Conservation (phyloP, 2,113 vertebrate species). For the Eupsittula cactorum region DNA sequence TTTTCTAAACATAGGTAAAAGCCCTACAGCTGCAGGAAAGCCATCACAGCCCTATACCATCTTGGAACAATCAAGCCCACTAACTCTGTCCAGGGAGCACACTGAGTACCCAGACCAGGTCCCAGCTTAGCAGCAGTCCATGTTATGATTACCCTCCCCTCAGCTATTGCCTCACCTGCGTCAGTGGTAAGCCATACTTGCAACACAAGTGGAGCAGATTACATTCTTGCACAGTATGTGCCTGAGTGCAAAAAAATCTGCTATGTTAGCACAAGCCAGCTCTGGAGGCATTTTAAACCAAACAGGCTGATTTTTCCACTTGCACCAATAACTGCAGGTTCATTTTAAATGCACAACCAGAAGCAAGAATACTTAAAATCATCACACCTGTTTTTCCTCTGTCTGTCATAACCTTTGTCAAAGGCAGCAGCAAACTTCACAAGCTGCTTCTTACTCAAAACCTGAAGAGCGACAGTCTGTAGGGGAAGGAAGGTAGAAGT, state of each 20-base stretch:
- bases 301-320: background rate
- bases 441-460: background rate
- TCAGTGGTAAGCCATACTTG: background rate
- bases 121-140: background rate
- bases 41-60: background rate
- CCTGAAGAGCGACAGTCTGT: background rate
- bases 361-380: background rate
- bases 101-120: accelerated
- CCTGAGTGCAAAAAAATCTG: background rate
- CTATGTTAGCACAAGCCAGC: background rate
- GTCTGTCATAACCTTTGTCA: background rate
- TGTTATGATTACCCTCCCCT: background rate
- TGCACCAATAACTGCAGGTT: accelerated
- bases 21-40: background rate
- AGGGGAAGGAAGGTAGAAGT: background rate
- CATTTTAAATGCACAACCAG: background rate
- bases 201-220: background rate
- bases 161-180: background rate
- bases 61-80: background rate
- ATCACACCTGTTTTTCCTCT: background rate
- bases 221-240: background rate
- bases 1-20: background rate
- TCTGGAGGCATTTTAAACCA: background rate
- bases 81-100: background rate
- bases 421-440: background rate